Base-by-base conservation (phyloP, 2,888 invertebrate genomes). In the Luperina nickerlii region DNA sequence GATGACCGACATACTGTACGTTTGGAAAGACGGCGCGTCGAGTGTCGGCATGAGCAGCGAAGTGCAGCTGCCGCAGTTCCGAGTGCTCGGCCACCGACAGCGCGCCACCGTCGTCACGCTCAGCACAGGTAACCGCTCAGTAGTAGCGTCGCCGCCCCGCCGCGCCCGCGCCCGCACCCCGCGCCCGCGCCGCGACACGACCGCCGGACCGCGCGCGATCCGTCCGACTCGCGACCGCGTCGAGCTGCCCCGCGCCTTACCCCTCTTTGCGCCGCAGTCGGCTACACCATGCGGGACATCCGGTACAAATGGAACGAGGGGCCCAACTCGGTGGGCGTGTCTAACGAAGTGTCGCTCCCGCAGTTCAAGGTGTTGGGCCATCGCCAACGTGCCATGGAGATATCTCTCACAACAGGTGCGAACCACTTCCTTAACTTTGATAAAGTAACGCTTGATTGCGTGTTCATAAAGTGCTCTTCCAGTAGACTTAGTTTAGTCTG, bases 1-100 rank as follows among this genome's bases (percentile, higher is more conserved):
- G 97, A 99, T 99, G 98, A 98, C 98, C 98, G 99, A 99, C 98
- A 99, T 99, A 98, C 98, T 98, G 97, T 99, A 99, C 98, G 98
- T 98, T 97, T 99, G 99, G 99, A 98, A 98, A 97, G 98, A 98
- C 97, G 99, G 99, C 96, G 97, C 98, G 96, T 98, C 98, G 97
- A 99, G 99, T 97, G 99, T 99, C 97, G 99, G 99, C 97, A 99
- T 99, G 97, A 98, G 98, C 98, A 98, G 98, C 97, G 98, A 99
- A 97, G 99, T 99, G 97, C 98, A 99, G 97, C 98, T 99, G 96
- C 99, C 99, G 94, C 99, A 99, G 97, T 99, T 99, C 98, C 98
- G 98, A 97, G 99, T 99, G 96, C 98, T 99, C 97, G 99, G 99
- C 96, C 99, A 99, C 97, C 98, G 99, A 96, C 99, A 99, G 97